Evolutionary conservation across 2,888 invertebrate genomes (phyloP).

Genomic region (Cantharis nigra): DNA sequence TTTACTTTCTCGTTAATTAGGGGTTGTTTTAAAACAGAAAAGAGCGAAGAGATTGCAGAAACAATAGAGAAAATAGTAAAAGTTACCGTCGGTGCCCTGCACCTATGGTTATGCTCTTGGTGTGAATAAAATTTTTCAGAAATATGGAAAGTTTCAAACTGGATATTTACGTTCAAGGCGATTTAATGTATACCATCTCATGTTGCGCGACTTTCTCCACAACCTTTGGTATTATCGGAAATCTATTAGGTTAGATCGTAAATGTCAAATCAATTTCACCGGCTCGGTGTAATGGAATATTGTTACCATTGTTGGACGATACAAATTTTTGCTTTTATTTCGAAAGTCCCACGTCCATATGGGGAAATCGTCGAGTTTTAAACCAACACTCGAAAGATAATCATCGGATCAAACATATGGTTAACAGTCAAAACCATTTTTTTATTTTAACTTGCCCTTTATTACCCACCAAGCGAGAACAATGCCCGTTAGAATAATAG

Average conservation of each 20-base stretch:
- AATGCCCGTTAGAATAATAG: constrained; percentile 1
- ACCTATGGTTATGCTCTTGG: background rate
- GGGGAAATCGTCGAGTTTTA: background rate
- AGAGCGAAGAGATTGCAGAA: background rate
- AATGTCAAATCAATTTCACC: background rate
- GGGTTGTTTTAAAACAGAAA: background rate
- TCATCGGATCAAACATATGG: background rate
- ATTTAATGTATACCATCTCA: background rate
- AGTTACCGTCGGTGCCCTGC: background rate
- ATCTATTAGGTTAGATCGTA: background rate
- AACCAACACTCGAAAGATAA: background rate
- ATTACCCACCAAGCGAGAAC: background rate
- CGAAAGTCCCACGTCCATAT: background rate
- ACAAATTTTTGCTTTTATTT: background rate
- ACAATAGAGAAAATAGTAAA: background rate
- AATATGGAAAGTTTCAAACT: background rate
- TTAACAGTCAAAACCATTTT: background rate
- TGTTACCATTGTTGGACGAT: background rate
- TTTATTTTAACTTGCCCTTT: background rate
- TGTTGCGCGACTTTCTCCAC: background rate
- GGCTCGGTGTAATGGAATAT: background rate
- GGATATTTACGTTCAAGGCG: background rate
- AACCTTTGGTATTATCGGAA: background rate
- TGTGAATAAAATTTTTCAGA: background rate
- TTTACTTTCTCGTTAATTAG: no score